Evolutionary conservation across 1,140 invertebrate genomes (phyloP), one percentile per base, ranked within the genome.

Genomic region (Procambarus virginalis): DNA sequence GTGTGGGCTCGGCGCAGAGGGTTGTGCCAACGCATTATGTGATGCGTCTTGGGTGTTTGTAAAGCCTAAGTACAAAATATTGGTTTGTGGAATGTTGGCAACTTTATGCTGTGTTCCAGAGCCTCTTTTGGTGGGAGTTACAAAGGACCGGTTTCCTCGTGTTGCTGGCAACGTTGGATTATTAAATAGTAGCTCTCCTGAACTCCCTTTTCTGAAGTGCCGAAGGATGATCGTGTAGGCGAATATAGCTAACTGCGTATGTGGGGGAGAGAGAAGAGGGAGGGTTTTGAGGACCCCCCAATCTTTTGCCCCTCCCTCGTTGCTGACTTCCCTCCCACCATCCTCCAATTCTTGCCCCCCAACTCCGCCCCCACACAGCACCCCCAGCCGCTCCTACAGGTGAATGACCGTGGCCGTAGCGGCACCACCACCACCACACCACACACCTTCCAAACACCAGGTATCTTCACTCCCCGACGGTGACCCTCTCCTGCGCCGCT

Each of bases 391-490:
- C 68, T 73, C 68, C 68, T 73, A 22, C 68, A 73, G 68, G 68
- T 73, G 68, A 73, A 73, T 73, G 68, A 73, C 68, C 68, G 68
- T 73, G 68, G 68, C 5, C n/a, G 68, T 73, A 73, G 68, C 68
- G 68, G 68, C 4, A 22, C 68, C 68, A 22, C 6, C n/a, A 73
- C 68, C 20, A 9, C 20, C 68, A n/a, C n/a, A n/a, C n/a, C n/a
- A 64, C 17, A 58, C 60, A 17, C n/a, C 68, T 34, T 34, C n/a
- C 68, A 73, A 68, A 68, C 64, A 68, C 64, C 64, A 14, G 10
- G 3, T 73, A n/a, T 34, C 22, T 34, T 34, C 68, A n/a, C 68
- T 73, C n/a, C 68, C 10, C 68, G 3, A 34, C 22, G 22, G 6
- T 73, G 20, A 17, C 60, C 2, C 60, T 17, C 68, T 73, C 68